A percentile compares a stretch with the other conserved stretches of the same genome.
Evolutionary conservation across 2,888 invertebrate genomes (phyloP).

Genomic region (Drosophila subquinaria): DNA sequence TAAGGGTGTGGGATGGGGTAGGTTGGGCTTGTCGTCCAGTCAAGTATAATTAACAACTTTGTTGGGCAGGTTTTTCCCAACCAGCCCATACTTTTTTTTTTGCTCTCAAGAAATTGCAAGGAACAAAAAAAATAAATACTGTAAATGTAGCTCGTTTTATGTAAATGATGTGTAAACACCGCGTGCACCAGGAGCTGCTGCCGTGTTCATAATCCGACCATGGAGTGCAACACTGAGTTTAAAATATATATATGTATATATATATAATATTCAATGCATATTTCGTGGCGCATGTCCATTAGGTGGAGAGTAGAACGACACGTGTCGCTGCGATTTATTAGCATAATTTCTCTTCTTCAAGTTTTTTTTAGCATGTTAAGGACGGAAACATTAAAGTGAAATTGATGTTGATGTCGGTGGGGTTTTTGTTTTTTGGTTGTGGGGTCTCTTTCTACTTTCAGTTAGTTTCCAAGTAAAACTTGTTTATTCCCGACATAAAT

Average conservation of each 20-base stretch:
- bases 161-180: constrained; percentile 82
- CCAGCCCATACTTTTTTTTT: constrained; percentile 13
- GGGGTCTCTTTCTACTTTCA: constrained; percentile 14
- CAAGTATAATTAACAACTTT: constrained; percentile 82
- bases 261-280: constrained; percentile 67
- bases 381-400: constrained; percentile 77
- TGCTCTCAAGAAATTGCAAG: constrained; percentile 66
- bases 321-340: constrained; percentile 79
- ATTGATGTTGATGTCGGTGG: constrained; percentile 67
- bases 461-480: constrained; percentile 59
- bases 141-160: constrained; percentile 71
- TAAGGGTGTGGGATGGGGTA: constrained; percentile 5
- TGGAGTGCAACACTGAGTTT: constrained; percentile 40
- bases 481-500: constrained; percentile 47
- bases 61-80: constrained; percentile 60
- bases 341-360: constrained; percentile 78
- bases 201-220: constrained; percentile 43
- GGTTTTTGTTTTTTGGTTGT: constrained; percentile 8
- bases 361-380: constrained; percentile 29
- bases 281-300: constrained; percentile 79
- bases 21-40: constrained; percentile 66
- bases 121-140: constrained; percentile 18
- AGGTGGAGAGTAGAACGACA: constrained; percentile 70
- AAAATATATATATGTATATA: constrained; percentile 26
- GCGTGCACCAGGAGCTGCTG: constrained; percentile 53